A percentile compares a stretch with the other conserved stretches of the same genome.
Conservation (phyloP, 2,888 invertebrate species). For the Amphipoea lucens region DNA sequence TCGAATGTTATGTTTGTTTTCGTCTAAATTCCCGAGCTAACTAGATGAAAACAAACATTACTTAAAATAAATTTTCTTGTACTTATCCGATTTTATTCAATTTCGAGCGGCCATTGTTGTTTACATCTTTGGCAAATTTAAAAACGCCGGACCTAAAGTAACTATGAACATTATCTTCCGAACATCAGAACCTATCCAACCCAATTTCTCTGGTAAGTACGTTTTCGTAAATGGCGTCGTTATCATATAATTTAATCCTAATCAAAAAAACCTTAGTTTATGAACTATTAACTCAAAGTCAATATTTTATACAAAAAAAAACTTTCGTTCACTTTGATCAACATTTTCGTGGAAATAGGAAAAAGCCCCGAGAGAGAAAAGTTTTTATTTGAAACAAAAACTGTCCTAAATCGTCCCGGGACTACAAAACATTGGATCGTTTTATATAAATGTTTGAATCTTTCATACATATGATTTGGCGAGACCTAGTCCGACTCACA, state of each 20-base stretch:
- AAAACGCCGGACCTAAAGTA: constrained; percentile 6
- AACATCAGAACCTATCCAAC: constrained; percentile 9
- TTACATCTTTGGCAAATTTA: too few relatives aligned
- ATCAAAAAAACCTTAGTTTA: constrained; percentile 22
- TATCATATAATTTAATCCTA: constrained; percentile 22
- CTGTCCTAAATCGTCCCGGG: constrained; percentile 4
- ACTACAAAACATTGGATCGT: constrained; percentile 6
- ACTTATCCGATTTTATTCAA: too few relatives aligned
- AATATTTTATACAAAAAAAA: constrained; percentile 5
- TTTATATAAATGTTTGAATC: constrained; percentile 1
- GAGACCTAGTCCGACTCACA: neutral
- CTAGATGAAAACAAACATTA: too few relatives aligned
- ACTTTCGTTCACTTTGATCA: neutral
- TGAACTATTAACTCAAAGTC: constrained; percentile 8
- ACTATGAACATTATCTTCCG: constrained; percentile 20
- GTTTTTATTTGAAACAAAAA: constrained; percentile 14
- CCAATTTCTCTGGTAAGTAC: neutral
- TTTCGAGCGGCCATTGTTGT: too few relatives aligned
- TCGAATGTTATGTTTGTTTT: too few relatives aligned
- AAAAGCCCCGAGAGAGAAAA: neutral
- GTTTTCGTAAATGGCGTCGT: constrained; percentile 12
- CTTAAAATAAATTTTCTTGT: too few relatives aligned
- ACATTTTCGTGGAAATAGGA: neutral
- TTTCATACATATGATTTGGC: constrained; percentile 4
- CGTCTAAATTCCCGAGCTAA: too few relatives aligned